Base-by-base conservation (phyloP, 2,113 vertebrate species). In the Nycticebus coucang region DNA sequence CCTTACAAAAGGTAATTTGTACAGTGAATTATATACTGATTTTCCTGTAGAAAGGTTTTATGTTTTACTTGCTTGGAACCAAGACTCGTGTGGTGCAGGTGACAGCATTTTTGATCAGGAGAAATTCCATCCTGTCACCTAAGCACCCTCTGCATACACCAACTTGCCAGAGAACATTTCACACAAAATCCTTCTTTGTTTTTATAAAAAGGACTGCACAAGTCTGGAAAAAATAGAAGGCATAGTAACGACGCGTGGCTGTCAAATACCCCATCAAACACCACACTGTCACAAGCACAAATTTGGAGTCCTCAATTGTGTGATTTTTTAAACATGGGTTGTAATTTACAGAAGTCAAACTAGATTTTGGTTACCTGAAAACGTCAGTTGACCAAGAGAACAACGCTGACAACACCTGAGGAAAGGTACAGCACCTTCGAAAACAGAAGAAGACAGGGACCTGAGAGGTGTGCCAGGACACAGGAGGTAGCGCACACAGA, bases 91-190 rank as follows among this genome's bases (percentile, higher is more conserved):
- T 19, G n/a, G 26, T 6, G 5, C 33, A 53, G 60, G 68, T 4
- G 57, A 74, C 30, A 26, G 24, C 0, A 22, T 19, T 78, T 33
- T 33, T 0, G 1, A 50, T 24, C 5, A 50, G 24, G 24, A 22
- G 5, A 21, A 22, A 53, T 33, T 50, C 5, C 5, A 2, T 10
- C 59, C 30, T 21, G 1, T 0, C 4, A 28, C 21, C n/a, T 4
- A 13, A 28, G 35, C 5, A 15, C n/a, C 24, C 22, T 28, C 60
- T n/a, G 33, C 68, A 15, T 2, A 9, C 1, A 33, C 2, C 35
- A 19, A 17, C 14, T 78, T 0, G 4, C 19, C 55, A 86, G 53
- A 35, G 50, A 53, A 64, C 24, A 12, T 33, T 35, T 35, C 74
- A 60, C 22, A 55, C 1, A 53, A 90, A 66, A 26, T 26, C 7